These are phyloP conservation scores for Leistus spinibarbis DNA, from an alignment of 2,888 invertebrate species.

Conservation along the genomic window DNA sequence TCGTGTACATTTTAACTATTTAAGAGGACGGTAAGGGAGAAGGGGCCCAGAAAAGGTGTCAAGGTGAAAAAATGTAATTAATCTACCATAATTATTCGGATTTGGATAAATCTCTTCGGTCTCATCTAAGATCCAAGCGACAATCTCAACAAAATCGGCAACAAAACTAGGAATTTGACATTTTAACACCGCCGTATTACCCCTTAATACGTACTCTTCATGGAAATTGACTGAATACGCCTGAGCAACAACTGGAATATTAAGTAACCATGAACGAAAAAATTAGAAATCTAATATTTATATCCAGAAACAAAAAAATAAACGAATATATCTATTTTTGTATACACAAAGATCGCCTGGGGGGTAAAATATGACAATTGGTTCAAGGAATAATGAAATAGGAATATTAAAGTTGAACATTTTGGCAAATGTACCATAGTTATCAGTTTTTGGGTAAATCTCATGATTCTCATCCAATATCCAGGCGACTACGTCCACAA, in stretches of 20 bases:
- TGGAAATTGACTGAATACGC: slow-evolving; percentile 88
- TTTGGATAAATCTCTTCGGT: slow-evolving; percentile 65
- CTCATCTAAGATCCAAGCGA: slow-evolving; percentile 85
- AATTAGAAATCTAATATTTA: neutral
- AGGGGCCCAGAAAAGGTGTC: neutral
- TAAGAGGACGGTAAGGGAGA: neutral
- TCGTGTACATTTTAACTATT: no score
- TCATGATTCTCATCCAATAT: slow-evolving; percentile 71
- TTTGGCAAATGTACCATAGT: slow-evolving; percentile 56
- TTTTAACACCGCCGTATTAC: slow-evolving; percentile 90
- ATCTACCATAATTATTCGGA: slow-evolving; percentile 59
- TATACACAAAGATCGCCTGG: neutral
- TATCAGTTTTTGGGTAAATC: slow-evolving; percentile 60
- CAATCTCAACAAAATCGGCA: slow-evolving; percentile 85
- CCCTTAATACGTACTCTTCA: slow-evolving; percentile 90
- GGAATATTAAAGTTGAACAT: neutral
- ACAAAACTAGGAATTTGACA: slow-evolving; percentile 94
- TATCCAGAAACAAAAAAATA: neutral
- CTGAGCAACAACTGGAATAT: slow-evolving; percentile 87
- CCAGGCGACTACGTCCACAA: slow-evolving; percentile 73
- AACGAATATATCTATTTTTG: neutral
- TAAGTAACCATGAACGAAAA: neutral
- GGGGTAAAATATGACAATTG: neutral
- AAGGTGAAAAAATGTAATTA: neutral
- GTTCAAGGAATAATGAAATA: neutral